Evolutionary conservation across 2,113 vertebrate genomes (phyloP).

Genomic region (Pteropus alecto): DNA sequence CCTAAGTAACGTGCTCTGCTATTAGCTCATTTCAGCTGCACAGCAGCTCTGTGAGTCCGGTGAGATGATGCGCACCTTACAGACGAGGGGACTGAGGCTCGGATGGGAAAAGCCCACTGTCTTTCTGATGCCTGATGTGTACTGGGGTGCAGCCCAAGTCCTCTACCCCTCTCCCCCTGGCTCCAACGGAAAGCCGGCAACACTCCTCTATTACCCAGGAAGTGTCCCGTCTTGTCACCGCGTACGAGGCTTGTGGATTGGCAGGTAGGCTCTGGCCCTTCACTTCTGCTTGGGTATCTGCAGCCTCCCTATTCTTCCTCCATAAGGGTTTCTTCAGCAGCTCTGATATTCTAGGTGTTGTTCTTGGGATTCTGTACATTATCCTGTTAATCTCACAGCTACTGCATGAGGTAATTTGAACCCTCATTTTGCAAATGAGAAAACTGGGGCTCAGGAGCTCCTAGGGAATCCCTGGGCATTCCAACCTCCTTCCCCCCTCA

Average conservation of each 20-base stretch:
- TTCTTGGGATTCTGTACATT: not conserved
- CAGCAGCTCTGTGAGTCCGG: not conserved
- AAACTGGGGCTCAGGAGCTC: not conserved
- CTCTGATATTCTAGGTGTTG: not conserved
- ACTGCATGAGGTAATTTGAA: not conserved
- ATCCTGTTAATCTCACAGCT: not conserved
- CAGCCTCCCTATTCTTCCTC: not conserved
- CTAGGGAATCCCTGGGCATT: not conserved
- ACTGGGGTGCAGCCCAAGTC: not conserved
- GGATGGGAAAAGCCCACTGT: not conserved
- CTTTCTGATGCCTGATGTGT: not conserved
- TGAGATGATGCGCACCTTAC: not conserved
- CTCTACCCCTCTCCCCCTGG: not conserved
- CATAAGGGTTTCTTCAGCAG: not conserved
- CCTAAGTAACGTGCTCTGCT: not conserved
- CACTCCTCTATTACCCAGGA: not conserved
- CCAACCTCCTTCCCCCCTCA: not conserved
- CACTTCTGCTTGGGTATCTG: not conserved
- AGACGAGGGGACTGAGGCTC: not conserved
- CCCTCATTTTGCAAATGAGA: not conserved
- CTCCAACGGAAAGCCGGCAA: not conserved
- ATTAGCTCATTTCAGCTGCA: not conserved
- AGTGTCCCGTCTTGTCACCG: not conserved
- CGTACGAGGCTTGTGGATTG: not conserved
- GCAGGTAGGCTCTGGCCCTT: not conserved